Conservation (phyloP, 2,888 invertebrate species). For the Pammene fasciana region DNA sequence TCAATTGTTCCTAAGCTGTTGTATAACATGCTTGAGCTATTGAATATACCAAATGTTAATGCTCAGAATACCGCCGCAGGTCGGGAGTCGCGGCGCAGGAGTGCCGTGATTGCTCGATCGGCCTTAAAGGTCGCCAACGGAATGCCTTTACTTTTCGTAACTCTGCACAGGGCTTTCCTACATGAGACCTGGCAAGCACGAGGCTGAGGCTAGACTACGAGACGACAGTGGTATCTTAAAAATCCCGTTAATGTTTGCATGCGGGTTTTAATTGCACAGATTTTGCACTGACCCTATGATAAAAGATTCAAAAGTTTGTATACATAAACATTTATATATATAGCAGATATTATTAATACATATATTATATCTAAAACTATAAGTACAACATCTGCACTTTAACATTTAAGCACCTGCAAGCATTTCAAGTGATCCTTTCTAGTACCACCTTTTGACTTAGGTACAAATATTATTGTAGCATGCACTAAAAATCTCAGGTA, state of each 20-base stretch:
- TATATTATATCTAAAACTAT: too few relatives aligned
- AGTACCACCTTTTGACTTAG: background rate
- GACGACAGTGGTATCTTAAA: slow-evolving; percentile 19
- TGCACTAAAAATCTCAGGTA: slow-evolving; percentile 2
- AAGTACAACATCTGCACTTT: too few relatives aligned
- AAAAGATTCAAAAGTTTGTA: too few relatives aligned
- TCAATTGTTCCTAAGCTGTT: background rate
- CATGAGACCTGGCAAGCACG: slow-evolving; percentile 13
- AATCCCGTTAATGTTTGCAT: background rate
- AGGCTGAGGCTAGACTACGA: slow-evolving; percentile 28
- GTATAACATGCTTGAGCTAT: background rate
- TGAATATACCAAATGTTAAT: background rate
- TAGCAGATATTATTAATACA: too few relatives aligned
- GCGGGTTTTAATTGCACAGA: background rate
- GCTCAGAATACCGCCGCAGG: slow-evolving; percentile 31
- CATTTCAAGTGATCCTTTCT: background rate
- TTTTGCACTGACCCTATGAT: background rate
- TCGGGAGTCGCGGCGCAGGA: slow-evolving; percentile 37
- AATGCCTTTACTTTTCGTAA: slow-evolving; percentile 41
- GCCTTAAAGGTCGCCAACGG: slow-evolving; percentile 41
- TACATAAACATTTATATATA: too few relatives aligned
- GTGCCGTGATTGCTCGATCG: slow-evolving; percentile 40
- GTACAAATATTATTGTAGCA: too few relatives aligned
- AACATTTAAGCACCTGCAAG: background rate
- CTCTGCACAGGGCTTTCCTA: slow-evolving; percentile 31